These are phyloP conservation scores for Lampropteryx suffumata DNA, from an alignment of 2,888 invertebrate genomes.

Conservation along the genomic window DNA sequence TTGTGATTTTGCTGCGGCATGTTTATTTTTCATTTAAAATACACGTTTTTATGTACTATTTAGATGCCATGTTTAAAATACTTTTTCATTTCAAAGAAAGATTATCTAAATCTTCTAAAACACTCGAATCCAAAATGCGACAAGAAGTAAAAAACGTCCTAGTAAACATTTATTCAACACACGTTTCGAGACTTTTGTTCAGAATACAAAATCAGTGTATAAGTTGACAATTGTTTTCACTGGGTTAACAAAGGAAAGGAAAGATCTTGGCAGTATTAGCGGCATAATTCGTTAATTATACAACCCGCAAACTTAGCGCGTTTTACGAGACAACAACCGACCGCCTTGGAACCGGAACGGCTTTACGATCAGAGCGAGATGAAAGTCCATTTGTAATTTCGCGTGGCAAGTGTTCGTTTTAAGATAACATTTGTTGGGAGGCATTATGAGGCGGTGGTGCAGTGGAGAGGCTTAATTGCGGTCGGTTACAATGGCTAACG, in stretches of 20 bases:
- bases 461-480: slow-evolving; percentile 66
- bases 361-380: slow-evolving; percentile 52
- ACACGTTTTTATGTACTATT: too few species aligned
- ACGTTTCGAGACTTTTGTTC: slow-evolving; percentile 17
- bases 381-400: slow-evolving; percentile 65
- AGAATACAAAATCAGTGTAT: slow-evolving; percentile 25
- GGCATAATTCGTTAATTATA: slow-evolving; percentile 50
- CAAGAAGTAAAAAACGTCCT: slow-evolving; percentile 3
- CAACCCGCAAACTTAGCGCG: slow-evolving; percentile 49
- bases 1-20: too few species aligned
- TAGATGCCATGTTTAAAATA: too few species aligned
- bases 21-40: too few species aligned
- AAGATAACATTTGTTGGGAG: slow-evolving; percentile 62
- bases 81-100: too few species aligned
- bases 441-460: slow-evolving; percentile 61
- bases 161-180: slow-evolving; percentile 18
- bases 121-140: slow-evolving; percentile 3
- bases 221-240: slow-evolving; percentile 20
- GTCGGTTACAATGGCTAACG: slow-evolving; percentile 58
- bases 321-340: slow-evolving; percentile 49
- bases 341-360: slow-evolving; percentile 51
- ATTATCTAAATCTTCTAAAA: too few species aligned
- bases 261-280: slow-evolving; percentile 40
- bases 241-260: slow-evolving; percentile 28
- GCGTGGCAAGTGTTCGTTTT: slow-evolving; percentile 56